Conservation (phyloP, 1,140 invertebrate genomes). For the Diplogasteroides magnus region DNA sequence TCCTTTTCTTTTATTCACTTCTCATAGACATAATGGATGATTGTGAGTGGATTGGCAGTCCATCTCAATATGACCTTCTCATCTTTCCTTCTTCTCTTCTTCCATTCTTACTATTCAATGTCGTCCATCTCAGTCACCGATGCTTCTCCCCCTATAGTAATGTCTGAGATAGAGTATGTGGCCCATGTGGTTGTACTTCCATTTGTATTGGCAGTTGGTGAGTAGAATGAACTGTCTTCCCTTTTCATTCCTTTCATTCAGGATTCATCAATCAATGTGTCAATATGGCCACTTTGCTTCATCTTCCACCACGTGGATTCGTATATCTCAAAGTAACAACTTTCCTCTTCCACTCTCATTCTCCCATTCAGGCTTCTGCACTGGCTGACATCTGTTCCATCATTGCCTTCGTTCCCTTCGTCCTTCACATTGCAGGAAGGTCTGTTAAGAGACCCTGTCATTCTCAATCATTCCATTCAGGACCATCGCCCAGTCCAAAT, state of each 20-base stretch:
- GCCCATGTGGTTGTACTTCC: conserved; percentile 50
- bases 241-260: conserved; percentile 18
- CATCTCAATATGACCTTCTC: neutral
- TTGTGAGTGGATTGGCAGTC: neutral
- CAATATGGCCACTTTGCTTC: conserved; percentile 39
- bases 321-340: conserved; percentile 35
- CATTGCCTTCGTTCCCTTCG: conserved; percentile 44
- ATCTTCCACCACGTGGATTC: conserved; percentile 38
- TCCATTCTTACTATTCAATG: conserved; percentile 13
- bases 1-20: neutral
- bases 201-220: conserved; percentile 36
- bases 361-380: conserved; percentile 34
- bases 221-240: neutral
- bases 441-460: no score
- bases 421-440: conserved; percentile 39
- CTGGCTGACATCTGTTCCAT: conserved; percentile 44
- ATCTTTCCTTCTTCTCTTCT: neutral
- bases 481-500: conserved; percentile 28
- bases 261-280: conserved; percentile 48
- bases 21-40: no score
- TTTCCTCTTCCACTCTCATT: neutral
- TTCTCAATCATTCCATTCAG: no score
- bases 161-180: conserved; percentile 38
- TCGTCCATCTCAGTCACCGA: neutral
- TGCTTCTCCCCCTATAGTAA: no score